Base-by-base conservation (phyloP, 2,888 invertebrate species). In the Pegoplata infirma region DNA sequence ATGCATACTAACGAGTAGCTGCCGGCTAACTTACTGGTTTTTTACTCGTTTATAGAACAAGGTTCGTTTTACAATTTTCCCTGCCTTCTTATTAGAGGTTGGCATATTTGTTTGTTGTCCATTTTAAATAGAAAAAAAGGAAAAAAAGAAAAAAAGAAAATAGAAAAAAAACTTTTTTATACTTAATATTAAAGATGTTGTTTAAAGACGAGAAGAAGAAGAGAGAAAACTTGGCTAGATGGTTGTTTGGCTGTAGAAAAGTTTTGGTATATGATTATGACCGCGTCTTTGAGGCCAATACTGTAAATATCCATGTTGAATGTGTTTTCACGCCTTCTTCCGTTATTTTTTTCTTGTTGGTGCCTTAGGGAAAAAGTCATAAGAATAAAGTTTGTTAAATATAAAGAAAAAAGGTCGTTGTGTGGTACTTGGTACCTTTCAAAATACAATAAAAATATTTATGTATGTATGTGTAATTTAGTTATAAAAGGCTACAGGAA, bases 1-100 rank as follows among this genome's bases (percentile, higher is more conserved):
- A 82, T 81, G 81, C 81, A 80, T 81, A 82, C 82, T 82, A 81
- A 82, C 79, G 77, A 82, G 73, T 77, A 63, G 55, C 67, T 63
- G 53, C 36, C 64, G 75, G 78, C 78, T 53, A 63, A 51, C 58
- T 59, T 58, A 67, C 72, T 68, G 71, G 79, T 61, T n/a, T n/a
- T n/a, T n/a, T n/a, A n/a, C n/a, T n/a, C n/a, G n/a, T n/a, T n/a
- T 72, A 64, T 21, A 5, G 32, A 28, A 12, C 8, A 14, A 61
- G 36, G 53, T 17, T 61, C 16, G 44, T 68, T n/a, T n/a, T n/a
- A n/a, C n/a, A n/a, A n/a, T n/a, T 21, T 51, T 51, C n/a, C 19
- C 47, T 21, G 28, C 7, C 12, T 46, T 53, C 3, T 49, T 19
- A 28, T 58, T 49, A 16, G 36, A 25, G 17, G 12, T 53, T 21